Conservation (phyloP, 2,113 vertebrate species). For the Mustela nigripes region DNA sequence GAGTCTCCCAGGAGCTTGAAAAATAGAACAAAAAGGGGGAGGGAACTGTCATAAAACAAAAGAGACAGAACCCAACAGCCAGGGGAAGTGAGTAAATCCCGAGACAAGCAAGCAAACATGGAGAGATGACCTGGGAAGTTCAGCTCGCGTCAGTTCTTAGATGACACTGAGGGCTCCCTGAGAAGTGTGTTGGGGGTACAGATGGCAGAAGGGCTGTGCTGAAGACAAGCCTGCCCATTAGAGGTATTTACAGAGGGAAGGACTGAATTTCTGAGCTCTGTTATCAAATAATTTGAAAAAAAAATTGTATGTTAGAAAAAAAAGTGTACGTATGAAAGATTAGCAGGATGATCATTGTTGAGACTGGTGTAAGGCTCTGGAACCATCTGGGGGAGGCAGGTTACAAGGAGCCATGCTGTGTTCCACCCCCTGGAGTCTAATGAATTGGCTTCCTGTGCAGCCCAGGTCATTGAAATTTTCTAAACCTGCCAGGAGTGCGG, state of each 20-base stretch:
- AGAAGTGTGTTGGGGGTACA: background rate
- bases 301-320: background rate
- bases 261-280: background rate
- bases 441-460: background rate
- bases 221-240: background rate
- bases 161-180: fast-evolving
- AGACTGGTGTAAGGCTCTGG: background rate
- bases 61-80: background rate
- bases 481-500: background rate
- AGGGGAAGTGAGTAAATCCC: no score
- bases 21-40: background rate
- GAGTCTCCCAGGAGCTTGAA: background rate
- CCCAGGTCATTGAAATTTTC: background rate
- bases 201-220: fast-evolving
- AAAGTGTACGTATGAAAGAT: background rate
- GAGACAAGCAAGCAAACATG: background rate
- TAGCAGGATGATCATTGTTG: no score
- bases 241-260: background rate
- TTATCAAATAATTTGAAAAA: background rate
- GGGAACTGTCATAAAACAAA: background rate
- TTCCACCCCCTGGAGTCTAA: background rate
- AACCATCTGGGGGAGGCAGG: background rate
- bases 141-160: background rate
- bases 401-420: background rate
- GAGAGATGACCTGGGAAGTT: no score